phyloP scores from a whole-genome alignment of 92 coral and sea anemone genomes.

The Palythoa caribaeorum region DNA sequence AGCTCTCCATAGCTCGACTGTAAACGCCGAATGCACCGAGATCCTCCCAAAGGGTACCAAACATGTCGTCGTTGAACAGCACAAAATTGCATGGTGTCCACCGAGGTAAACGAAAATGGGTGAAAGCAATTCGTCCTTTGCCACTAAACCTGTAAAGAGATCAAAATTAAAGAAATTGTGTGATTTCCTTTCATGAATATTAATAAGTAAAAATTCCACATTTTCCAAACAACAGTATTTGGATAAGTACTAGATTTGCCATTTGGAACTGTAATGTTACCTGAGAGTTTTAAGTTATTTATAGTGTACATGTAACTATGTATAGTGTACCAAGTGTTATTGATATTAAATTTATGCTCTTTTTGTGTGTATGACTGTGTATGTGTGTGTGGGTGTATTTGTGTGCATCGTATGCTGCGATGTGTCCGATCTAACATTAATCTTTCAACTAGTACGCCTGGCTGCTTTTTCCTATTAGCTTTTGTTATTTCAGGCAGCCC shows the following conservation, averaged over 20 bases:
- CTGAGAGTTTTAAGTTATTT: neutral
- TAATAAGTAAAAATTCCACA: neutral
- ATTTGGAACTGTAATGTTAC: neutral
- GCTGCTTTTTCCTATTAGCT: no score
- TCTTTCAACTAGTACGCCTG: no score
- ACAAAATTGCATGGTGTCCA: slow-evolving; percentile 75
- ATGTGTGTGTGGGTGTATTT: no score
- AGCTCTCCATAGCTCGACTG: slow-evolving; percentile 72
- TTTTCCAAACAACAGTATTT: neutral
- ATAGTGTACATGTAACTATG: no score
- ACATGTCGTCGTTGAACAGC: slow-evolving; percentile 69
- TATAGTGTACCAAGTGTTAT: no score
- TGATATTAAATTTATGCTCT: no score
- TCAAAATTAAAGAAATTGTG: neutral
- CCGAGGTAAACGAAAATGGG: slow-evolving; percentile 66
- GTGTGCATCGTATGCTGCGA: no score
- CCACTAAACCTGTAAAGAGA: slow-evolving; percentile 71
- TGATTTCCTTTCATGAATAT: no score
- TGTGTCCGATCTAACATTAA: no score
- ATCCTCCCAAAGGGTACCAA: slow-evolving; percentile 82
- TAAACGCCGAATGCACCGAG: slow-evolving; percentile 72
- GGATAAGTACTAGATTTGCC: no score
- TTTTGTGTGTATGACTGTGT: no score
- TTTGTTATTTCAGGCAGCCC: no score
- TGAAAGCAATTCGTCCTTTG: slow-evolving; percentile 81